Base-by-base conservation (phyloP, 2,888 invertebrate species). In the Apantesis nais region DNA sequence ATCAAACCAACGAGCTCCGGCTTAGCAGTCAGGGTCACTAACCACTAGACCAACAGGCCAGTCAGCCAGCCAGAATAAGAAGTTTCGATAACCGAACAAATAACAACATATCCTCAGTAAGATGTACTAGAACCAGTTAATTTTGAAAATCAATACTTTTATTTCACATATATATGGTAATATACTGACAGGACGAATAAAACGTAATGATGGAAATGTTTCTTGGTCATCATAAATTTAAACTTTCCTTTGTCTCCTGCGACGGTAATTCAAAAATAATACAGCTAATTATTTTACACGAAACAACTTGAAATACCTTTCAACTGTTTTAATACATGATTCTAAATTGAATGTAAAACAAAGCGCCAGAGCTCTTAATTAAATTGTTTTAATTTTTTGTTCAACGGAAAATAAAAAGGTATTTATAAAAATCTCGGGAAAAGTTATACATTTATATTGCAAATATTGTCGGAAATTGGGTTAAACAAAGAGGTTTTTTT, bases 291-390 rank as follows among this genome's bases (percentile, higher is more conserved):
- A 55, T 55, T 55, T 25, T 14, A 25, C 12, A 55, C 12, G 25
- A 55, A 55, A 55, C 25, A 55, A 55, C 4, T 55, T 55, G 4
- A 55, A 55, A 55, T 55, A 55, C 55, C 55, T 25, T 25, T 25
- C n/a, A n/a, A 62, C 25, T 62, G 62, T 62, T 62, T 12, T 7
- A 62, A 39, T 25, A 62, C 12, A 11, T 62, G 12, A n/a, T 37
- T 62, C 37, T n/a, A 34, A 62, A 62, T 62, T 34, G 39, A 62
- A n/a, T 39, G 39, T 37, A 34, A 62, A 62, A 37, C 61, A 62
- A 62, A 62, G 1, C 34, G 22, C 37, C 22, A 34, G 2, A 37
- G n/a, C 37, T 62, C 61, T 62, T 62, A 62, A 62, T 34, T 62
- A 62, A 62, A 34, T 62, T 62, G 37, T 62, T 62, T 62, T 62